Conservation (phyloP, 2,797 vertebrate species). For the Pseudopleuronectes americanus region DNA sequence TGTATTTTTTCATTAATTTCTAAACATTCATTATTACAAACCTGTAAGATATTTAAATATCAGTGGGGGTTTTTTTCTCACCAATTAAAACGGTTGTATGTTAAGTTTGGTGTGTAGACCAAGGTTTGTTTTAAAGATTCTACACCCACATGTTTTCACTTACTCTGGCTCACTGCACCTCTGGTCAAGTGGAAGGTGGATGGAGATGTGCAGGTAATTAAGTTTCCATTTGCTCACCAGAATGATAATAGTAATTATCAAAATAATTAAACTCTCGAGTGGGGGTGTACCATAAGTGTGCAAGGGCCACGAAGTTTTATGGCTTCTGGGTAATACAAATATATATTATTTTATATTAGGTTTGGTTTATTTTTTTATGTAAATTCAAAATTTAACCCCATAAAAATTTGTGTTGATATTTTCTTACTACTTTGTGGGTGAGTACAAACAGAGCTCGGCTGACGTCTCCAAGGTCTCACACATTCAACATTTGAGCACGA, state of each 20-base stretch:
- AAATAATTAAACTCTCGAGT: constrained; percentile 17
- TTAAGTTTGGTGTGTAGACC: background rate
- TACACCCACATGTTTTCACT: constrained; percentile 5
- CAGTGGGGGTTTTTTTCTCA: background rate
- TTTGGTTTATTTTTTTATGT: no score
- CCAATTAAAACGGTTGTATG: background rate
- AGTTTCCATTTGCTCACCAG: background rate
- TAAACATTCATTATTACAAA: background rate
- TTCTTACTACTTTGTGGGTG: background rate
- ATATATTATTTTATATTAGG: background rate
- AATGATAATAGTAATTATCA: background rate
- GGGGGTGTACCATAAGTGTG: background rate
- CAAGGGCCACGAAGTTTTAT: background rate
- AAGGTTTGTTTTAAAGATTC: background rate
- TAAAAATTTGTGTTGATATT: no score
- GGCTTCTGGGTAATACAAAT: background rate
- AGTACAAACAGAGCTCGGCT: background rate
- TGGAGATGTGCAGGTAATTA: background rate
- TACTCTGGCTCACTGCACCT: background rate
- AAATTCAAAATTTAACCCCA: background rate
- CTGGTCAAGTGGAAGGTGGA: no score
- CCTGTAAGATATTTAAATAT: background rate
- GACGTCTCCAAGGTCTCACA: background rate
- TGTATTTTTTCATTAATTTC: no score
- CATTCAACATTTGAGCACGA: background rate